phyloP scores from a whole-genome alignment of 2,113 vertebrate genomes.

The Rhabdornis inornatus region DNA sequence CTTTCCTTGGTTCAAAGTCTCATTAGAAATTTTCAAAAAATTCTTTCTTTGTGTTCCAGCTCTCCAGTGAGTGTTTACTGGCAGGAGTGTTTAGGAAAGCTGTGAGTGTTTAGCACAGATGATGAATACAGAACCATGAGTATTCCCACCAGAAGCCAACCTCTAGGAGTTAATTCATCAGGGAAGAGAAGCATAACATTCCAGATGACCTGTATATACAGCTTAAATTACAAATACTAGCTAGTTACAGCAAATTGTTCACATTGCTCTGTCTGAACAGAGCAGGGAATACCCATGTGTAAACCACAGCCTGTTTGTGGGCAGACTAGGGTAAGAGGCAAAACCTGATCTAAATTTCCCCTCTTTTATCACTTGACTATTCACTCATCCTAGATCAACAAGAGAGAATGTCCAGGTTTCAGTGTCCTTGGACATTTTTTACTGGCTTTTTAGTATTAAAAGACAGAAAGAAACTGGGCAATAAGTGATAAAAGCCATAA shows the following conservation, averaged over 20 bases:
- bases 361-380: neutral
- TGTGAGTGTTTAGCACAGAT: neutral
- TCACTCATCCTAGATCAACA: neutral
- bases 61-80: slow-evolving; percentile 42
- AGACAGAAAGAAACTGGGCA: neutral
- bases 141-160: slow-evolving; percentile 2
- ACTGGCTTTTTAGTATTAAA: neutral
- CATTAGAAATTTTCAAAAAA: slow-evolving; percentile 25
- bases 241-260: neutral
- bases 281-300: neutral
- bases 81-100: slow-evolving; percentile 19
- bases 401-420: neutral
- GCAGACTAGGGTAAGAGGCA: neutral
- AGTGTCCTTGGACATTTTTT: neutral
- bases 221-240: neutral
- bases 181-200: neutral
- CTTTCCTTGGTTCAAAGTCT: slow-evolving; percentile 32
- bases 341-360: neutral
- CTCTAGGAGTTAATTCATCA: neutral
- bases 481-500: neutral
- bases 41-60: slow-evolving; percentile 50
- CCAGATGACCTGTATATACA: neutral
- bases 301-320: neutral
- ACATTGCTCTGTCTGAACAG: neutral
- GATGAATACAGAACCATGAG: neutral